Percentiles rank a stretch among this genome's conserved stretches.
phyloP scores from a whole-genome alignment of 2,888 invertebrate genomes.

The Suillia variegata region DNA sequence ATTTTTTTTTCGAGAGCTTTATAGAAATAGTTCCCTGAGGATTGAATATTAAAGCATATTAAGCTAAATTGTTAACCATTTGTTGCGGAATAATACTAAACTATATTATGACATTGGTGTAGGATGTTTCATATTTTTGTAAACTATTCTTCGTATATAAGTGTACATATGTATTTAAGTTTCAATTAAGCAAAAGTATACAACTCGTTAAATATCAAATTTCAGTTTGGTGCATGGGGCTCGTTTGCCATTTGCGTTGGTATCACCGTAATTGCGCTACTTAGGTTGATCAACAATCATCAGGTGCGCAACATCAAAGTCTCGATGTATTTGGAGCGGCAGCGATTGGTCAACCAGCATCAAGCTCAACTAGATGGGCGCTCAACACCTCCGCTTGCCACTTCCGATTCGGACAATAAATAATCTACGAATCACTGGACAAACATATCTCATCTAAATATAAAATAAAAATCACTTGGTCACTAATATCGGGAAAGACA shows the following conservation, averaged over 20 bases:
- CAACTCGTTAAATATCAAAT: too few species aligned
- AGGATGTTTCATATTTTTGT: too few species aligned
- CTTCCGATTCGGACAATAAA: conserved; percentile 47
- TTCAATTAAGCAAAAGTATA: too few species aligned
- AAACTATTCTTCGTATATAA: background rate
- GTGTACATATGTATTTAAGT: background rate
- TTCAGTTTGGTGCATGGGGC: conserved; percentile 89
- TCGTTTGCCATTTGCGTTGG: conserved; percentile 90
- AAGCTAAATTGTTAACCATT: too few species aligned
- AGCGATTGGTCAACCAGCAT: conserved; percentile 74
- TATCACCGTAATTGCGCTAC: conserved; percentile 80
- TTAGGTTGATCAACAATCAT: conserved; percentile 89
- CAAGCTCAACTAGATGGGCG: conserved; percentile 49
- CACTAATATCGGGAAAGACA: too few species aligned
- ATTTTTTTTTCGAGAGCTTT: background rate
- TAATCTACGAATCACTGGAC: conserved; percentile 32
- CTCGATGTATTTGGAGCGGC: conserved; percentile 90
- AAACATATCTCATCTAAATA: too few species aligned
- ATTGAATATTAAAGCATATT: too few species aligned
- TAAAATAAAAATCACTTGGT: too few species aligned
- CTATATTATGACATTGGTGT: too few species aligned
- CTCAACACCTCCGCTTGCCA: conserved; percentile 52
- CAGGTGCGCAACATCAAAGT: conserved; percentile 91
- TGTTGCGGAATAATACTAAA: too few species aligned
- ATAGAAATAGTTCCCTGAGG: background rate